These are phyloP conservation scores for Hippocampus kuda DNA, from an alignment of 2,797 vertebrate species.

Conservation along the genomic window DNA sequence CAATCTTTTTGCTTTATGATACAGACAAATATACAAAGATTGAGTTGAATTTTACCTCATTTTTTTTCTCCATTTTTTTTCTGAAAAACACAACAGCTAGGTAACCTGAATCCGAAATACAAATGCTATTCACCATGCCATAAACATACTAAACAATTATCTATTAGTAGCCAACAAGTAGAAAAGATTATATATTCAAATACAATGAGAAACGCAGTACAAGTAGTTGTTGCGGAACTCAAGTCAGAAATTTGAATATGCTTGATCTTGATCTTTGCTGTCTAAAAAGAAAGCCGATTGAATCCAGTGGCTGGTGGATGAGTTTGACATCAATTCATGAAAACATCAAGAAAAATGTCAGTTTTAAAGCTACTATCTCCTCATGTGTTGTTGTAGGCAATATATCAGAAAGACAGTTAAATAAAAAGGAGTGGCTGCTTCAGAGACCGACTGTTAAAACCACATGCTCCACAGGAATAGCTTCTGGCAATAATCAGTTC, in stretches of 20 bases:
- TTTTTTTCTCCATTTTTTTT: conserved; percentile 76
- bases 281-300: conserved; percentile 59
- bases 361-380: conserved; percentile 98
- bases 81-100: conserved; percentile 98
- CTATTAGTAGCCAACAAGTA: conserved; percentile 97
- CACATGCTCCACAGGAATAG: conserved; percentile 63
- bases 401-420: conserved; percentile 55
- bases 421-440: conserved; percentile 57
- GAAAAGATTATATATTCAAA: conserved; percentile 99
- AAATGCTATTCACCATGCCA: conserved; percentile 99
- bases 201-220: conserved; percentile 98
- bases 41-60: conserved; percentile 76
- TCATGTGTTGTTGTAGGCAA: conserved; percentile 70
- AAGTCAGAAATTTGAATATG: conserved; percentile 90
- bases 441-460: conserved; percentile 54
- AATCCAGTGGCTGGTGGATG: conserved; percentile 92
- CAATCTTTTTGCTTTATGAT: conserved; percentile 99
- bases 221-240: conserved; percentile 91
- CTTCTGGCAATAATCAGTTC: conserved; percentile 67
- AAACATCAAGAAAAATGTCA: conserved; percentile 58
- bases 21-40: conserved; percentile 99
- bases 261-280: conserved; percentile 58
- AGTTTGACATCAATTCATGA: conserved; percentile 72
- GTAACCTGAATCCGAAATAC: conserved; percentile 97
- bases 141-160: conserved; percentile 99